A percentile compares a stretch with the other conserved stretches of the same genome.
Conservation (phyloP, 2,888 invertebrate species). For the Cinara cedri region DNA sequence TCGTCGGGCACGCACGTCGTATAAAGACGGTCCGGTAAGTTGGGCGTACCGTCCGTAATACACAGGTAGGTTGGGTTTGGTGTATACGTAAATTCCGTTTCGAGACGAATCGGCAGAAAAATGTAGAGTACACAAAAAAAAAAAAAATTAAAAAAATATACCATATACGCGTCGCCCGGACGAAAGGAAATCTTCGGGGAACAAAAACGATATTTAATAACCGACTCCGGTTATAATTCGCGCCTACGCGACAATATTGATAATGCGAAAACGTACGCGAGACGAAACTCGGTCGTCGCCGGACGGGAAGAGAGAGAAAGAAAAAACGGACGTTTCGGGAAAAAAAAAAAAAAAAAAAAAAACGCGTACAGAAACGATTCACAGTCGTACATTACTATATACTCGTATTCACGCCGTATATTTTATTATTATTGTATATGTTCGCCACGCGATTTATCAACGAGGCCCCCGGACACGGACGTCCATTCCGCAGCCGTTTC, state of each 20-base stretch:
- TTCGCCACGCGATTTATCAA: not conserved
- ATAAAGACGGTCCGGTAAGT: too few species aligned
- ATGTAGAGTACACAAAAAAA: not conserved
- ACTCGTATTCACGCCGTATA: not conserved
- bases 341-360: too few species aligned
- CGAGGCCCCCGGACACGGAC: constrained; percentile 2
- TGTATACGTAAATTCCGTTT: not conserved
- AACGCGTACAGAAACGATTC: not conserved
- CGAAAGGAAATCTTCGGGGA: too few species aligned
- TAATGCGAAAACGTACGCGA: too few species aligned
- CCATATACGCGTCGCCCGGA: not conserved
- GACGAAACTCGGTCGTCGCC: constrained; percentile 28
- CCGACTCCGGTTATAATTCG: constrained; percentile 4
- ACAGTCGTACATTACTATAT: not conserved
- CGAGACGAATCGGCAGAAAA: not conserved
- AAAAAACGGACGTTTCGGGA: not conserved
- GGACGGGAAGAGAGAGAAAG: not conserved
- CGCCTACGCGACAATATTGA: not conserved
- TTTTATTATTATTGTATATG: not conserved
- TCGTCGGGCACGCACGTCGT: too few species aligned
- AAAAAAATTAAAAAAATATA: not conserved
- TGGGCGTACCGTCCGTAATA: too few species aligned
- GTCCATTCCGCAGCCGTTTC: constrained; percentile 7
- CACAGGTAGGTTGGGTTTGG: too few species aligned
- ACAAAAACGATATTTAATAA: constrained; percentile 30